Evolutionary conservation across 2,797 vertebrate genomes (phyloP).

Genomic region (Salarias fasciatus): DNA sequence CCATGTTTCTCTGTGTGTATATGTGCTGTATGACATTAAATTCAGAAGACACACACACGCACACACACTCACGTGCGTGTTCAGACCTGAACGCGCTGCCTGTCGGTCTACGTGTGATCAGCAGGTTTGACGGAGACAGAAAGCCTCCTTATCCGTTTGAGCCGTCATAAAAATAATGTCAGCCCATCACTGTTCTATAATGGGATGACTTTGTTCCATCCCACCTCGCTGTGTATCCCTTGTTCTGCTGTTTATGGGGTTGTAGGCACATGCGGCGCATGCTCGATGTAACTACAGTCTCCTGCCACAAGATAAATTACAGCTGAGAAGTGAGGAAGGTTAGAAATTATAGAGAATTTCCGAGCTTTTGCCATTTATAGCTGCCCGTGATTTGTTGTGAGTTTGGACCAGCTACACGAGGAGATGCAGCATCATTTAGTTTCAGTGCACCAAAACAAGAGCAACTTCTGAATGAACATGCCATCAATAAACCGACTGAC

Average conservation of each 20-base stretch:
- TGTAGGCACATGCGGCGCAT: background rate
- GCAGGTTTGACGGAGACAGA: constrained; percentile 21
- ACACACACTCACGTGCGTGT: no score
- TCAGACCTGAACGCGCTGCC: constrained; percentile 22
- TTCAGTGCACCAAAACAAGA: background rate
- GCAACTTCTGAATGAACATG: constrained; percentile 7
- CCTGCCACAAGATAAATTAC: background rate
- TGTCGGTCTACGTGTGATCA: constrained; percentile 22
- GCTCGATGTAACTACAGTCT: constrained; percentile 2
- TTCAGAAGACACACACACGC: no score
- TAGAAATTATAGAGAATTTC: background rate
- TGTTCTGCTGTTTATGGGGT: background rate
- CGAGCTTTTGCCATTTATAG: no score
- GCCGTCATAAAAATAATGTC: constrained; percentile 2
- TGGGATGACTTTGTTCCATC: constrained; percentile 5
- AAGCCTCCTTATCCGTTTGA: constrained; percentile 17
- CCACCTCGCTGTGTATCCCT: constrained; percentile 1
- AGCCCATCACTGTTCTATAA: constrained; percentile 26
- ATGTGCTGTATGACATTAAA: no score
- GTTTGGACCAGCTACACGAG: background rate
- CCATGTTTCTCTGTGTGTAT: no score
- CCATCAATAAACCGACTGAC: constrained; percentile 1
- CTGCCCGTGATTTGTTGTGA: background rate
- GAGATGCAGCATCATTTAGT: background rate
- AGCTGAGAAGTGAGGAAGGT: background rate